These are phyloP conservation scores for Psammodynastes pulverulentus DNA, from an alignment of 2,113 vertebrate species.

Conservation along the genomic window DNA sequence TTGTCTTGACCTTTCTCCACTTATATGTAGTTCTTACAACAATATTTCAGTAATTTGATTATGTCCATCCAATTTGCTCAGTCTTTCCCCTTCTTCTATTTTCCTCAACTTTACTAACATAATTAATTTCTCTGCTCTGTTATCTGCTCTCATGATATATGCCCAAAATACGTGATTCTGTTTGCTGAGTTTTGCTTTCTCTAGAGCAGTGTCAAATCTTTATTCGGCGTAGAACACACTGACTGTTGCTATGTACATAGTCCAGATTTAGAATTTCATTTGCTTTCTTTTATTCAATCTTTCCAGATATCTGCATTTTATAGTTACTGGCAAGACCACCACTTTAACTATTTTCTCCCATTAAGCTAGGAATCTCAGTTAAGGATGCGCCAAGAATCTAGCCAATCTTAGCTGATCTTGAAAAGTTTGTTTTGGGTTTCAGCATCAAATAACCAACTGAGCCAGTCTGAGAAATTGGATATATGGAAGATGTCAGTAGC, in stretches of 20 bases:
- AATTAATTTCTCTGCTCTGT: neutral
- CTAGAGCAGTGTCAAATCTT: neutral
- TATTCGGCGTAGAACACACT: neutral
- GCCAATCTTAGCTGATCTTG: neutral
- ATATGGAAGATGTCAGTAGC: neutral
- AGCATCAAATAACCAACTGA: neutral
- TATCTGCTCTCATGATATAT: neutral
- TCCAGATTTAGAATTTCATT: neutral
- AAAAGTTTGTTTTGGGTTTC: neutral
- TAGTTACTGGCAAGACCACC: neutral
- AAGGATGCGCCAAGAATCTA: neutral
- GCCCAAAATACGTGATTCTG: neutral
- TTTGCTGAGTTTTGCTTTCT: neutral
- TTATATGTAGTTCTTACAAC: neutral
- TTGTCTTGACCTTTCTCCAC: neutral
- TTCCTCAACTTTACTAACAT: neutral
- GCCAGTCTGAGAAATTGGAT: neutral
- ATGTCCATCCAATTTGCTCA: neutral
- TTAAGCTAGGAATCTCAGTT: neutral
- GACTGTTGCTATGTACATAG: neutral
- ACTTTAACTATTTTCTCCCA: neutral
- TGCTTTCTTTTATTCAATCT: neutral
- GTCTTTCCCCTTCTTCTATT: neutral
- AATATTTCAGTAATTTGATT: neutral
- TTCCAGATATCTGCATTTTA: neutral